Evolutionary conservation across 2,888 invertebrate genomes (phyloP).

Genomic region (Macrosoma leucophasiata): DNA sequence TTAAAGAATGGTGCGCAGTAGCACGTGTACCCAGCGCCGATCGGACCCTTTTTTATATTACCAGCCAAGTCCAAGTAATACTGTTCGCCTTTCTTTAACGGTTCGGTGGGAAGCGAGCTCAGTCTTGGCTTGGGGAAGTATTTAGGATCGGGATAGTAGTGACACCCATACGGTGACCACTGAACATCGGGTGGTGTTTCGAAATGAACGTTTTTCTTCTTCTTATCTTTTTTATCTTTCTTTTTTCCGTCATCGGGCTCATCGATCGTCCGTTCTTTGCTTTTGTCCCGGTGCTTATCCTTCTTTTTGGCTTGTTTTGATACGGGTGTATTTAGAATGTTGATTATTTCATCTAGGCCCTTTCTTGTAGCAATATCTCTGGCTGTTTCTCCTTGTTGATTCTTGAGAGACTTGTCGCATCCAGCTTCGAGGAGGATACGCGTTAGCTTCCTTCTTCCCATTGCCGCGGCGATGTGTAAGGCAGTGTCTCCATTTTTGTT

Average conservation of each 20-base stretch:
- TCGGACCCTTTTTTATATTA: conserved; percentile 95
- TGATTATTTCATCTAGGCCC: conserved; percentile 88
- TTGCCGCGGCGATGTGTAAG: conserved; percentile 94
- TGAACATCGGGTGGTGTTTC: conserved; percentile 63
- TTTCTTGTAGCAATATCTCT: conserved; percentile 92
- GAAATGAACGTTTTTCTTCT: conserved; percentile 75
- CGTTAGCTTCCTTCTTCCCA: conserved; percentile 94
- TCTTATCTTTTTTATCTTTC: conserved; percentile 63
- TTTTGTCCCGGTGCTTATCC: conserved; percentile 57
- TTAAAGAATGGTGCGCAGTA: conserved; percentile 95
- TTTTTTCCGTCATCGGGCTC: conserved; percentile 64
- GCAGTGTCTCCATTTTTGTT: conserved; percentile 98
- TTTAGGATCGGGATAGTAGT: conserved; percentile 90
- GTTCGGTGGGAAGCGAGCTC: conserved; percentile 90
- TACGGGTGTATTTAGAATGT: conserved; percentile 79
- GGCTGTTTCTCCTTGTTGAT: conserved; percentile 93
- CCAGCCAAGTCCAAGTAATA: conserved; percentile 96
- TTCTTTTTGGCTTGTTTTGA: conserved; percentile 63
- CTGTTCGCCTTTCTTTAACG: conserved; percentile 90
- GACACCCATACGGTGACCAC: conserved; percentile 95
- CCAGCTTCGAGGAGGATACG: conserved; percentile 92
- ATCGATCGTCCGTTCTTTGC: conserved; percentile 72
- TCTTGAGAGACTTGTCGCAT: conserved; percentile 79
- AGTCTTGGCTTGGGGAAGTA: conserved; percentile 90
- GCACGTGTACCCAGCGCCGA: conserved; percentile 95